A percentile compares a stretch with the other conserved stretches of the same genome.
phyloP scores from a whole-genome alignment of 2,888 invertebrate genomes.

The Cephus rjabovi region DNA sequence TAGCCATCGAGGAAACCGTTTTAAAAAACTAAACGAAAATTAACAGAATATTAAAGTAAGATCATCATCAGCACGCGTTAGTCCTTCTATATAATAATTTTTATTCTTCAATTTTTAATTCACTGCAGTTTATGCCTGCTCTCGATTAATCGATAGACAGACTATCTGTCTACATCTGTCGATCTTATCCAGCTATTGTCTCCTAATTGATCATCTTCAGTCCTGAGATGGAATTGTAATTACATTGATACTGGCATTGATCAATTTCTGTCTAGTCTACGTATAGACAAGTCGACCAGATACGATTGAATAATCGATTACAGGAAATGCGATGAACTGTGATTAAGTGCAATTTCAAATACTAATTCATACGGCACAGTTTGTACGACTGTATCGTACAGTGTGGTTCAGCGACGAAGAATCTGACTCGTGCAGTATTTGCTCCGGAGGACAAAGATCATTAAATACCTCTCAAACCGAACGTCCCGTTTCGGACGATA shows the following conservation, averaged over 20 bases:
- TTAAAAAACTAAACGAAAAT: not conserved
- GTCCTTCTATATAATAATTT: not conserved
- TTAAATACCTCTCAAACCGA: constrained; percentile 5
- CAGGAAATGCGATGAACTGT: not conserved
- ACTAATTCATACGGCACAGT: not conserved
- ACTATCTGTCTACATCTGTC: constrained; percentile 4
- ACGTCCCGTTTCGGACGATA: constrained; percentile 14
- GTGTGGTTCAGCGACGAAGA: not conserved
- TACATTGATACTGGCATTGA: not conserved
- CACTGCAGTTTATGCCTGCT: not conserved
- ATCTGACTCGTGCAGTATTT: not conserved
- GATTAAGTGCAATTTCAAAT: not conserved
- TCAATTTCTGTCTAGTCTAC: not conserved
- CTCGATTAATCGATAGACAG: not conserved
- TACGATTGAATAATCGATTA: not conserved
- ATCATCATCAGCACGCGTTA: not conserved
- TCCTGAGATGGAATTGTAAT: constrained; percentile 18
- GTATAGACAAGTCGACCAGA: not conserved
- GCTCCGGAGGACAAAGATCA: not conserved
- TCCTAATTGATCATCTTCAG: constrained; percentile 20
- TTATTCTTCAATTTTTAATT: not conserved
- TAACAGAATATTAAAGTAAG: not conserved
- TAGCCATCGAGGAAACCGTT: constrained; percentile 12
- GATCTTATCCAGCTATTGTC: constrained; percentile 17
- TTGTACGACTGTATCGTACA: not conserved